Base-by-base conservation (phyloP, 2,888 invertebrate genomes). In the Ellobium chinense region DNA sequence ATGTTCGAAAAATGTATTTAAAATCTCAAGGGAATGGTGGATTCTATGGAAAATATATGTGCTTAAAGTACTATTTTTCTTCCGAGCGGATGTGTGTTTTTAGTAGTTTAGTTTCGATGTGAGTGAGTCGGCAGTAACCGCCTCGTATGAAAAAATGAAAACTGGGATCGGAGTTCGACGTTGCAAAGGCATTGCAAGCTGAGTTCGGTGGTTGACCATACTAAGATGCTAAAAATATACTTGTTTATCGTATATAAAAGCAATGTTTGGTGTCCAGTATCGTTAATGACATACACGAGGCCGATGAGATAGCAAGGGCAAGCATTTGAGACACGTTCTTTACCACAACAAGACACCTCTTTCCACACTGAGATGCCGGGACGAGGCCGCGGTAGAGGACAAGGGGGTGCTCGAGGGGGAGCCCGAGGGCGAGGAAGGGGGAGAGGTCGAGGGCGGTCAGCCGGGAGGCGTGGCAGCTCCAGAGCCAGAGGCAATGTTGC, bases 351-450 rank as follows among this genome's bases (percentile, higher is more conserved):
- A 62, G 60, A 62, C 27, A 62, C 60, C 60, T 62, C 46, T 12
- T 18, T 18, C 9, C 9, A 46, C 18, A 12, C 46, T 46, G 46
- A 68, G n/a, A 72, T 12, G 56, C n/a, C 29, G 27, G 24, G 12
- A 21, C 60, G 85, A 12, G 66, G 87, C 14, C 68, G 87, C 5
- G 78, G 87, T 24, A 34, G 83, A 27, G 72, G 86, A 1, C 69
- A 85, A 12, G 80, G 86, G 2, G 31, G 86, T 24, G 54, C 54
- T 5, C 74, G 87, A 4, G 54, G 85, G 21, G 63, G 85, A 14
- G 78, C n/a, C n/a, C 31, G 86, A 39, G 54, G 65, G n/a, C 74
- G 87, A 4, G 54, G 85, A n/a, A 68, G 85, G 12, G 78, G 85
- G 21, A 29, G 83, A 14, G 82, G 87, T 9, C 66, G 87, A 0